Evolutionary conservation across 2,888 invertebrate species (phyloP).

Genomic region (Entomobrya multifasciata): DNA sequence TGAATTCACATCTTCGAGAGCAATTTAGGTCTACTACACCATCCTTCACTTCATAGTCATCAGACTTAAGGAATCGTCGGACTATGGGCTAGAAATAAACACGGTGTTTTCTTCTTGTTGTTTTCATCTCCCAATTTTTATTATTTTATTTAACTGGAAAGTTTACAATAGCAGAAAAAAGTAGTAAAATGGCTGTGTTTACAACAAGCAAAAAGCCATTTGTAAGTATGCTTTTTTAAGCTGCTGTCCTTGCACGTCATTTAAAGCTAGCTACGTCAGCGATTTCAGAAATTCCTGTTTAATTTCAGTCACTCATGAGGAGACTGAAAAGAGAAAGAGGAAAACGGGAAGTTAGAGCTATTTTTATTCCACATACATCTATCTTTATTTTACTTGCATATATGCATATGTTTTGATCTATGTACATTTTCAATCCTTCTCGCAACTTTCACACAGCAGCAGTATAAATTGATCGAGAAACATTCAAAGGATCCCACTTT

Average conservation of each 20-base stretch:
- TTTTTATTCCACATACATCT: too few species aligned
- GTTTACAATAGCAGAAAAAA: conserved; percentile 4
- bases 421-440: conserved; percentile 43
- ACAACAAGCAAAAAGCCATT: neutral
- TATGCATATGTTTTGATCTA: conserved; percentile 44
- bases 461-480: conserved; percentile 54
- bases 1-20: neutral
- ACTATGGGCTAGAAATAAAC: neutral
- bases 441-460: conserved; percentile 20
- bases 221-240: neutral
- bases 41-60: too few species aligned
- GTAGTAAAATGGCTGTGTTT: neutral
- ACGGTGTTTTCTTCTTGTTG: neutral
- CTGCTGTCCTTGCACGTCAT: conserved; percentile 59
- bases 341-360: conserved; percentile 43
- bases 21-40: neutral
- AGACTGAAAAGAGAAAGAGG: conserved; percentile 33
- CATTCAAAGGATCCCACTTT: neutral
- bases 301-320: conserved; percentile 21
- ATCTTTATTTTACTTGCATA: neutral
- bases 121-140: neutral
- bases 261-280: conserved; percentile 63
- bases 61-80: neutral
- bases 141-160: conserved; percentile 1
- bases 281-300: conserved; percentile 62